Evolutionary conservation across 2,888 invertebrate species (phyloP), one percentile per base, ranked within the genome.

Genomic region (Zhuqinia jingwanae): DNA sequence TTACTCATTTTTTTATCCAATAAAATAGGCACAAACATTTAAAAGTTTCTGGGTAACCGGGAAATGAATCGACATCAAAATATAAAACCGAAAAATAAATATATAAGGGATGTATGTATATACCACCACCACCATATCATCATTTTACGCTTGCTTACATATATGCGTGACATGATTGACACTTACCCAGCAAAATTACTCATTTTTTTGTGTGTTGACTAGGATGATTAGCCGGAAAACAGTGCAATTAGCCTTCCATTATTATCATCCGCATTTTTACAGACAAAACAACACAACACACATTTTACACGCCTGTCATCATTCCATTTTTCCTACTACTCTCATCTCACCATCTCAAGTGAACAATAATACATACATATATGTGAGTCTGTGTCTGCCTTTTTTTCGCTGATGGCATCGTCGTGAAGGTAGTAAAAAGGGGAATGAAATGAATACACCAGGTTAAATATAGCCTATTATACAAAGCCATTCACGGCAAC

Each of bases 231-330:
- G 75, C 75, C 75, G 30, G 75, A 75, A 75, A 75, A 75, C 53
- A 75, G 30, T 50, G 30, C 75, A 75, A 75, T 75, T 75, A 75
- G 75, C 53, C 75, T 50, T 50, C 53, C 75, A 75, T 75, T 30
- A 77, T 75, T 27, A 77, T 77, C 58, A 36, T 58, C 42, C 50
- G 58, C 42, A 8, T 36, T 36, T 36, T 36, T 36, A 36, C 36
- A 77, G 58, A 58, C 42, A n/a, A 22, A 22, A 78, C 25, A 50
- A 75, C 75, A 68, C 47, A 68, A 45, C 58, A 75, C 75, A 68
- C 47, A 68, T 68, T 76, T 76, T 76, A 58, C 76, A 76, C 76
- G 76, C 76, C 56, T 76, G 76, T 58, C 76, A 76, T 76, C 68
- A 68, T 68, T 68, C 68, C 68, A 22, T 45, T 68, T 68, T 68